Conservation (phyloP, 2,797 vertebrate species). For the Sebastolobus alascanus region DNA sequence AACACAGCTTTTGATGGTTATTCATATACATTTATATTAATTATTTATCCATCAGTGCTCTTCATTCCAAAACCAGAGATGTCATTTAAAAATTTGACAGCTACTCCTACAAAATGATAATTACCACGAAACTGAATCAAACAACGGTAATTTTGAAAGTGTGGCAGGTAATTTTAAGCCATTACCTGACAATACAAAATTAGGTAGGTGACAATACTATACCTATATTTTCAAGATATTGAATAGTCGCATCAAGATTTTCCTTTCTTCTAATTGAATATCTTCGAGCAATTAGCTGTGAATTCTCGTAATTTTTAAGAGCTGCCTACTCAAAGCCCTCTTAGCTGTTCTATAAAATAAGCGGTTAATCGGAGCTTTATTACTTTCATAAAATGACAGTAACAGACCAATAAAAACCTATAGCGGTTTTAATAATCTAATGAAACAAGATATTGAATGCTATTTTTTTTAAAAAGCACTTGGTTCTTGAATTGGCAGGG, state of each 20-base stretch:
- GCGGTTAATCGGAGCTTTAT: not conserved
- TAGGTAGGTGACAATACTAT: not conserved
- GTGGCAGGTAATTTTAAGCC: slow-evolving; percentile 12
- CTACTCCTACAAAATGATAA: slow-evolving; percentile 6
- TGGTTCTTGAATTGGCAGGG: not conserved
- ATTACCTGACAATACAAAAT: slow-evolving; percentile 1
- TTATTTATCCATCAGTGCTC: slow-evolving; percentile 1
- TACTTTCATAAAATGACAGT: slow-evolving; percentile 4
- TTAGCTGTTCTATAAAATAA: not conserved
- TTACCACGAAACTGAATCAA: not conserved
- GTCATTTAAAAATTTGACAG: slow-evolving; percentile 4
- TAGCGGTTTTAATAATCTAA: not conserved
- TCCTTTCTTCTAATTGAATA: slow-evolving; percentile 3
- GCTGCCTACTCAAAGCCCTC: not conserved
- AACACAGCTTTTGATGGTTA: slow-evolving; percentile 16
- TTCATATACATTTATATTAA: slow-evolving; percentile 2
- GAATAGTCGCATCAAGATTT: not conserved
- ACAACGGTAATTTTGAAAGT: not conserved
- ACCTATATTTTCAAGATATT: not conserved
- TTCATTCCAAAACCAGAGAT: not conserved
- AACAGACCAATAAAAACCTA: not conserved
- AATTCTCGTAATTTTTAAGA: slow-evolving; percentile 3
- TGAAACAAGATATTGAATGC: not conserved
- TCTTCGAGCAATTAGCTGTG: slow-evolving; percentile 14
- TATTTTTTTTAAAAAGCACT: not conserved